Evolutionary conservation across 2,797 vertebrate genomes (phyloP).

Genomic region (Etheostoma nigrum): DNA sequence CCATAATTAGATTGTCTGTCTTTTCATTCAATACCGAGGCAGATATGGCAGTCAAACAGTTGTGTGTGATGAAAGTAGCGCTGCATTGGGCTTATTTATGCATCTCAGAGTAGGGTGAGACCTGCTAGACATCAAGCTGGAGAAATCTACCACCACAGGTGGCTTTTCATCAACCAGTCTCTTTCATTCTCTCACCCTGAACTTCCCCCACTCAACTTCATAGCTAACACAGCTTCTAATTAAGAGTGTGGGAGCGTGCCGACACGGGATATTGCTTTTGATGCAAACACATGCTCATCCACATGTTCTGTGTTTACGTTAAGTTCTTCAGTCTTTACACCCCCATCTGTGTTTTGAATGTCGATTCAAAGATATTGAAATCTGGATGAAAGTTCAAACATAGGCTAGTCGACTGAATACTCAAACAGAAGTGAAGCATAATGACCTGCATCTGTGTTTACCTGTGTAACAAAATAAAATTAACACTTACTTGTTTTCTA

Average conservation of each 20-base stretch:
- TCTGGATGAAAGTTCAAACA: slow-evolving; percentile 42
- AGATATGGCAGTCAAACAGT: slow-evolving; percentile 53
- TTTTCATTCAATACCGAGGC: slow-evolving; percentile 57
- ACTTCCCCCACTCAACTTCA: slow-evolving; percentile 58
- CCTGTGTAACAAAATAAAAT: slow-evolving; percentile 1
- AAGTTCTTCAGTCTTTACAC: slow-evolving; percentile 11
- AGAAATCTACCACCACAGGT: slow-evolving; percentile 69
- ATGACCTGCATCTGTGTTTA: slow-evolving; percentile 6
- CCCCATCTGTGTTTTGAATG: slow-evolving; percentile 44
- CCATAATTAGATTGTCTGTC: slow-evolving; percentile 65
- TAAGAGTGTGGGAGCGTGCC: slow-evolving; percentile 47
- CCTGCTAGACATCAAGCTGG: slow-evolving; percentile 51
- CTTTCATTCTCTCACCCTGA: slow-evolving; percentile 76
- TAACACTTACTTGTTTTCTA: background rate
- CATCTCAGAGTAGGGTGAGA: slow-evolving; percentile 46
- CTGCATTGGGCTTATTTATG: slow-evolving; percentile 66
- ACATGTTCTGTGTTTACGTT: slow-evolving; percentile 14
- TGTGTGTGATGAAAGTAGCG: slow-evolving; percentile 31
- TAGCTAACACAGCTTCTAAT: slow-evolving; percentile 69
- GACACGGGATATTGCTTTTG: slow-evolving; percentile 60
- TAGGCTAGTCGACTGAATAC: slow-evolving; percentile 18
- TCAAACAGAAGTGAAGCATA: slow-evolving; percentile 9
- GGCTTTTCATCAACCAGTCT: slow-evolving; percentile 79
- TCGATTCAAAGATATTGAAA: slow-evolving; percentile 42
- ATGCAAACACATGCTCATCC: slow-evolving; percentile 65